Evolutionary conservation across 2,113 vertebrate species (phyloP).

Genomic region (Galemys pyrenaicus): DNA sequence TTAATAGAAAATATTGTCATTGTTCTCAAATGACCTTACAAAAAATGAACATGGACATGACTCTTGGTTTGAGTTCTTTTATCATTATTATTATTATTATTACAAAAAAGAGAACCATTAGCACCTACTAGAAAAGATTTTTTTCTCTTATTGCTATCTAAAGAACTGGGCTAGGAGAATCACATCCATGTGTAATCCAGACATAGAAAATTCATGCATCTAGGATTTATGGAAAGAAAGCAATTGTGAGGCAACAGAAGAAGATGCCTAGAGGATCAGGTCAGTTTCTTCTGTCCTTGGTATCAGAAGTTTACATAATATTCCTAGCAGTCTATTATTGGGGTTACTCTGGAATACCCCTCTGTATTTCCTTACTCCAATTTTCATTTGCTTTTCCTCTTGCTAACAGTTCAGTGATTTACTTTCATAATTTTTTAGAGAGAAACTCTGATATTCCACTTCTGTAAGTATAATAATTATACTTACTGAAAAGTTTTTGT

Average conservation of each 20-base stretch:
- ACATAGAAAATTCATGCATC: not conserved
- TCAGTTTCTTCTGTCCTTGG: not conserved
- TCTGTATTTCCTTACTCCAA: not conserved
- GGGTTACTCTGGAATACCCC: not conserved
- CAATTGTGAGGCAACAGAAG: not conserved
- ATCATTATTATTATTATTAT: not conserved
- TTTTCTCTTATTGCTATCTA: not conserved
- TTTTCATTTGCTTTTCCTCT: not conserved
- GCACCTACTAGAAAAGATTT: not conserved
- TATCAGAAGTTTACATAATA: not conserved
- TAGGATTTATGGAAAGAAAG: conserved; percentile 5
- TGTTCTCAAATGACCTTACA: not conserved
- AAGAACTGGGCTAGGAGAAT: not conserved
- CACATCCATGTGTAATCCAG: not conserved
- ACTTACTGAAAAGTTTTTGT: not conserved
- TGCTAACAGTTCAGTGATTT: not conserved
- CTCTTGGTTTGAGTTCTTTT: not conserved
- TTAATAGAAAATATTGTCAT: conserved; percentile 31
- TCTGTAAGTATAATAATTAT: not conserved
- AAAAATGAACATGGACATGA: not conserved
- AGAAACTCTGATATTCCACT: not conserved
- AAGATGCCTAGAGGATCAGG: not conserved
- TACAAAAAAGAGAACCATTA: not conserved
- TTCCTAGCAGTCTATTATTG: not conserved
- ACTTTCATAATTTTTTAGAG: not conserved